Evolutionary conservation across 1,140 invertebrate species (phyloP), one percentile per base, ranked within the genome.

Genomic region (Bombus pyrosoma): DNA sequence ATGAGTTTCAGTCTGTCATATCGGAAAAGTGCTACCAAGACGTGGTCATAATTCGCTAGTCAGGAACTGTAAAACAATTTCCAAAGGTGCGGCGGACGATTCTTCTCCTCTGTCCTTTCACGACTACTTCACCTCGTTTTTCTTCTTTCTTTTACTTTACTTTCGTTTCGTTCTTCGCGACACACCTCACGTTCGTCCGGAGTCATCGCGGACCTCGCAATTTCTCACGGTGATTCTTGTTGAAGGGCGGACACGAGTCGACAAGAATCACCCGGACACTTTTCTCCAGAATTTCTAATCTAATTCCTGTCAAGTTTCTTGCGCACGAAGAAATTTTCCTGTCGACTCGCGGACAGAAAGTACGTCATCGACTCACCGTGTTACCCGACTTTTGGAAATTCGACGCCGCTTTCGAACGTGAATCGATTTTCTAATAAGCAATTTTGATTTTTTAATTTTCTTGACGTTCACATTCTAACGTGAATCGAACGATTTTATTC

Each of bases 201-300:
- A 83, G 64, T 76, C 81, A 78, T 78, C 73, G 81, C n/a, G 64
- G 64, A 78, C 34, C 66, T 78, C 73, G 82, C 82, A 83, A 83
- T 83, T 83, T 83, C 74, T 78, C 82, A 77, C 73, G 75, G 82
- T 83, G 73, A 77, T 77, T 83, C 75, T 28, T 41, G 74, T 64
- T 66, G 75, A 83, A 83, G 62, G 73, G 81, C 81, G 53, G 80
- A 74, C 80, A n/a, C 69, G 53, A 57, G 22, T n/a, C 80, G 80
- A 74, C 81, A 43, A 82, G 81, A 82, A 82, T 82, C 81, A 76
- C 72, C 81, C 81, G 32, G 57, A 75, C 71, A 64, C 59, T 59
- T 82, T 75, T 76, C 72, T 62, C 43, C 81, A 82, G 57, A 82
- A 82, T 82, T 82, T 82, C 81, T 82, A 82, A 82, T 82, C 81